Base-by-base conservation (phyloP, 2,113 vertebrate species). In the Arizona elegans region DNA sequence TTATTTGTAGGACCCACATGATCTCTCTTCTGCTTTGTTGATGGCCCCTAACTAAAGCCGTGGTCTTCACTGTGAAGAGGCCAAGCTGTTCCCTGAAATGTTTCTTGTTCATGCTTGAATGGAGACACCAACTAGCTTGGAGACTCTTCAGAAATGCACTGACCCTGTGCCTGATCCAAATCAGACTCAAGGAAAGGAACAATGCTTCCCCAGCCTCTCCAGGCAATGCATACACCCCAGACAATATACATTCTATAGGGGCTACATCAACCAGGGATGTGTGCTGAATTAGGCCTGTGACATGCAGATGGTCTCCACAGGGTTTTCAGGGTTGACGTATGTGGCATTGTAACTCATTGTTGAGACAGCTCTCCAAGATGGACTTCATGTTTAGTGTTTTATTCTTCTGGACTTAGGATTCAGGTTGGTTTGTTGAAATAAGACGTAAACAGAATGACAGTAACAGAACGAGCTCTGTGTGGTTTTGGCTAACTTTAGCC, bases 371-470 rank as follows among this genome's bases (percentile, higher is more conserved):
- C 6, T 52, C 15, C 38, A 92, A 6, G 11, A 88, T 29, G 86
- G 55, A 29, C 91, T 85, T 47, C 26, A 23, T 62, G 55, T 62
- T 91, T 62, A 87, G 55, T 11, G 43, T 87, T 86, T 91, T 87
- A 47, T 95, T 91, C 89, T 56, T 93, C 21, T 81, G 94, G 91
- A 59, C 94, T 93, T 87, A 94, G 90, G 95, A 96, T 95, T 93
- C 95, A 96, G 96, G 96, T 96, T 96, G 94, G 87, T 95, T 96
- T 96, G 96, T 97, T 97, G 96, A 97, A 97, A 95, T 94, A 94
- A 96, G 95, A 95, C 93, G 58, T 96, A 97, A 97, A 97, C 96
- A 97, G 89, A 93, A 95, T 90, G 95, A 96, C 94, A 97, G 97
- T 95, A 97, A 96, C 95, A 94, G 94, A 95, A 95, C 91, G 96